phyloP scores from a whole-genome alignment of 2,797 vertebrate species.

The Manis crassicaudata region DNA sequence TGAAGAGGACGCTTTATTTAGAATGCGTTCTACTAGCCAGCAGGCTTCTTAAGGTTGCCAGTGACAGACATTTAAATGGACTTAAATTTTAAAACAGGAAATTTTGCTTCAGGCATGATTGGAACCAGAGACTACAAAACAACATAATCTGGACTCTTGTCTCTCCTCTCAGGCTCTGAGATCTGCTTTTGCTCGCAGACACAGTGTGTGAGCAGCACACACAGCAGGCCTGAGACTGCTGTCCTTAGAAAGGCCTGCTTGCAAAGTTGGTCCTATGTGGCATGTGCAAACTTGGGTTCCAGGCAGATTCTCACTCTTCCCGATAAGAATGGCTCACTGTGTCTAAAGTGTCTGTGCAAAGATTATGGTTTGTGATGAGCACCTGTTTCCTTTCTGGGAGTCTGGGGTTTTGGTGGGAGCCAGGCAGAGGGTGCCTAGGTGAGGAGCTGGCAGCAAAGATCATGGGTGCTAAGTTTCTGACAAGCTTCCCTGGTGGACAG shows the following conservation, averaged over 20 bases:
- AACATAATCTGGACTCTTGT: not conserved
- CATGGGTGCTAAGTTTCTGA: not conserved
- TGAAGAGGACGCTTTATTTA: not conserved
- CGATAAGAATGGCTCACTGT: not conserved
- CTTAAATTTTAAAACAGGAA: not conserved
- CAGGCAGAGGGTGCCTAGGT: not conserved
- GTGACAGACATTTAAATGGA: not conserved
- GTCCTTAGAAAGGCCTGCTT: not conserved
- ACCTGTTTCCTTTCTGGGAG: not conserved
- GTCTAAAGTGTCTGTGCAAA: not conserved
- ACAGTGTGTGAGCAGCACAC: not conserved
- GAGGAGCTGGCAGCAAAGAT: not conserved
- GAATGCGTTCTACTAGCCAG: not conserved
- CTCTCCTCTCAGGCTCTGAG: not conserved
- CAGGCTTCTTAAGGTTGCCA: not conserved
- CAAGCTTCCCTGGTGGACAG: not conserved
- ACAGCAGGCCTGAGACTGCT: too few species aligned
- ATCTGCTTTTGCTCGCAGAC: not conserved
- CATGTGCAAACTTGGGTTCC: not conserved
- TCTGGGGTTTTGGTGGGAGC: not conserved
- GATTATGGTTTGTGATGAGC: not conserved
- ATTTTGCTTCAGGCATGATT: not conserved
- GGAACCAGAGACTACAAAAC: not conserved
- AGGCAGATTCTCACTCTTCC: not conserved
- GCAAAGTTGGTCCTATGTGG: too few species aligned